phyloP scores from a whole-genome alignment of 2,888 invertebrate species.

The Zelleria hepariella region DNA sequence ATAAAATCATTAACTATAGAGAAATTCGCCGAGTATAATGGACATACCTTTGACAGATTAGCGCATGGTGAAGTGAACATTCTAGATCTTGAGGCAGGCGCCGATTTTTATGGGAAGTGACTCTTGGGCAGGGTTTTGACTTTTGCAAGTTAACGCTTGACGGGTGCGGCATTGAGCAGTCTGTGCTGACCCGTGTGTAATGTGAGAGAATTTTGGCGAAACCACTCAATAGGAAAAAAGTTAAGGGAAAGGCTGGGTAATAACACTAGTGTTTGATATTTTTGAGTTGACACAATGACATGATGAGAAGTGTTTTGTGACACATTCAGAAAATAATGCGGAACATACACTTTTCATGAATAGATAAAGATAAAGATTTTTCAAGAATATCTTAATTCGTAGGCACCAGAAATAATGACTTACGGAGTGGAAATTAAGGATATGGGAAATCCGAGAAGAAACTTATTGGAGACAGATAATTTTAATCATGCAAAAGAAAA shows the following conservation, averaged over 20 bases:
- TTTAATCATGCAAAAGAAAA: too few relatives aligned
- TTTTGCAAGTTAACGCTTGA: slow-evolving; percentile 27
- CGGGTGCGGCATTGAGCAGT: slow-evolving; percentile 14
- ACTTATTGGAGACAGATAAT: too few relatives aligned
- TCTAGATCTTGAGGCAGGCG: slow-evolving; percentile 41
- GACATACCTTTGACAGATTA: slow-evolving; percentile 29
- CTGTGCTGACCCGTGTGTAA: slow-evolving; percentile 20
- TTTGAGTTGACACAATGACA: neutral
- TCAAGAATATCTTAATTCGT: too few relatives aligned
- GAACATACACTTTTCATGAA: neutral
- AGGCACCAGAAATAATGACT: too few relatives aligned
- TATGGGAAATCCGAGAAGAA: too few relatives aligned
- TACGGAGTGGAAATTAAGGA: too few relatives aligned
- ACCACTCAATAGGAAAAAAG: neutral
- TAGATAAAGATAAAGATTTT: too few relatives aligned
- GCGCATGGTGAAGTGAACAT: slow-evolving; percentile 53
- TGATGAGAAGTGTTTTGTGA: neutral
- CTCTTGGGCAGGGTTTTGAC: slow-evolving; percentile 29
- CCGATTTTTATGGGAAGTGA: slow-evolving; percentile 51
- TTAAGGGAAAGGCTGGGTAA: neutral
- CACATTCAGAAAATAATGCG: neutral
- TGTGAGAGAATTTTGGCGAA: slow-evolving; percentile 17
- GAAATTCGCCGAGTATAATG: slow-evolving; percentile 13
- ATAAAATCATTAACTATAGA: slow-evolving; percentile 22
- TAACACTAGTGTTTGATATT: neutral